phyloP scores from a whole-genome alignment of 2,113 vertebrate species.

The Brienomyrus brachyistius region DNA sequence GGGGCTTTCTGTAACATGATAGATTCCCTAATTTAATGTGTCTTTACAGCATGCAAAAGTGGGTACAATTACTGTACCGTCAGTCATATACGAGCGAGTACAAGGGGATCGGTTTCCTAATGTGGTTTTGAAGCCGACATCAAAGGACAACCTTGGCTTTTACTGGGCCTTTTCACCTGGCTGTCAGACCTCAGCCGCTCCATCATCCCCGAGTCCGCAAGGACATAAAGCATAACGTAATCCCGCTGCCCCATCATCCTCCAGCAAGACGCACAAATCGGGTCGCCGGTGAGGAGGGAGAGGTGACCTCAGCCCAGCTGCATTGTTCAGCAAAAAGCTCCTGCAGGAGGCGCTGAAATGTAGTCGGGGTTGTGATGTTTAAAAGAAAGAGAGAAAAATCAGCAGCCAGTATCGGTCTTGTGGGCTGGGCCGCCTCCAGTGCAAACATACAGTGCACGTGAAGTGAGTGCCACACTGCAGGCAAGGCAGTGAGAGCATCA shows the following conservation, averaged over 20 bases:
- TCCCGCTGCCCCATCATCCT: background rate
- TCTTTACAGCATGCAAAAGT: background rate
- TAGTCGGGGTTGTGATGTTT: background rate
- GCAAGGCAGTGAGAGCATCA: background rate
- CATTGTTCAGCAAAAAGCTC: background rate
- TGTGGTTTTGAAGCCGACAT: background rate
- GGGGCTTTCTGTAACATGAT: background rate
- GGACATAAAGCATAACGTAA: background rate
- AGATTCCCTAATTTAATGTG: background rate
- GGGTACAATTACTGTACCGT: background rate
- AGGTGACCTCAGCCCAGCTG: background rate
- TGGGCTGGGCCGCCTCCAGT: background rate
- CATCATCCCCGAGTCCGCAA: background rate
- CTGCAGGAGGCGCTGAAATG: background rate
- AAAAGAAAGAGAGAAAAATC: background rate
- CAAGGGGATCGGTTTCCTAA: background rate
- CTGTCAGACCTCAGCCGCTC: background rate
- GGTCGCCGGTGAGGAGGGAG: background rate
- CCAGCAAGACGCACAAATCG: background rate
- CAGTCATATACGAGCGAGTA: background rate
- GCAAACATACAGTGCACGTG: background rate
- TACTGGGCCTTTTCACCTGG: background rate
- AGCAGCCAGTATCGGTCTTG: background rate
- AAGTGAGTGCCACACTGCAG: background rate
- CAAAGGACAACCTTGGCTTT: background rate